Evolutionary conservation across 2,888 invertebrate species (phyloP).

Genomic region (Amblyteles armatorius): DNA sequence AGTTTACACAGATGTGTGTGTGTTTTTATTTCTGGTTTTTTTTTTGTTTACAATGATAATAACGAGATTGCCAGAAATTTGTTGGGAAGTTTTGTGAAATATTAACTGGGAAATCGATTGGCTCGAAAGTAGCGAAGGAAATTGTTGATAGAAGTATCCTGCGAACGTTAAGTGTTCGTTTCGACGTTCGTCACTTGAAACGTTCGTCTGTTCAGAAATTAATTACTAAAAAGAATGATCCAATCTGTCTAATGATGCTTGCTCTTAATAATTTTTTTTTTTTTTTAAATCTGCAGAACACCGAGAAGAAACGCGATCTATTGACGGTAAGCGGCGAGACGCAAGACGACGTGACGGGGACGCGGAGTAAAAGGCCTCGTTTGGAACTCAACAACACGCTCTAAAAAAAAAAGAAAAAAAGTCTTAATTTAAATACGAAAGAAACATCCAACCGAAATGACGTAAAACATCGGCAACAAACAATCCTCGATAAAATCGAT

Average conservation of each 20-base stretch:
- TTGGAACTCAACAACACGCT: constrained; percentile 83
- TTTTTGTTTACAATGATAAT: no score
- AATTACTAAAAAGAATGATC: no score
- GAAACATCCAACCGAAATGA: background rate
- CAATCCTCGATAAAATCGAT: background rate
- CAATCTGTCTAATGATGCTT: background rate
- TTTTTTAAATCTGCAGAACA: constrained; percentile 85
- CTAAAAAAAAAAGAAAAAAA: constrained; percentile 72
- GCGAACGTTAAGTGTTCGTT: background rate
- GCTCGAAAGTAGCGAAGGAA: no score
- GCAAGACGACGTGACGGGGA: constrained; percentile 87
- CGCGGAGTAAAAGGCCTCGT: constrained; percentile 88
- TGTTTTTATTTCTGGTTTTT: no score
- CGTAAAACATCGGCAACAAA: background rate
- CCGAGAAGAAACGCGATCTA: constrained; percentile 88
- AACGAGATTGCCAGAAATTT: no score
- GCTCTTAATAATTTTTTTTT: constrained; percentile 36
- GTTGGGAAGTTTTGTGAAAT: no score
- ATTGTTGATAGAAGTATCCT: no score
- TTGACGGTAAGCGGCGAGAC: constrained; percentile 84
- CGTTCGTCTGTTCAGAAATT: background rate
- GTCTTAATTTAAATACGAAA: background rate
- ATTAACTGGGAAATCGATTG: no score
- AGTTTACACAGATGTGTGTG: constrained; percentile 13
- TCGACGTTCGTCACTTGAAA: background rate